These are phyloP conservation scores for Drosophila mayri DNA, from an alignment of 1,140 invertebrate species.

Conservation along the genomic window DNA sequence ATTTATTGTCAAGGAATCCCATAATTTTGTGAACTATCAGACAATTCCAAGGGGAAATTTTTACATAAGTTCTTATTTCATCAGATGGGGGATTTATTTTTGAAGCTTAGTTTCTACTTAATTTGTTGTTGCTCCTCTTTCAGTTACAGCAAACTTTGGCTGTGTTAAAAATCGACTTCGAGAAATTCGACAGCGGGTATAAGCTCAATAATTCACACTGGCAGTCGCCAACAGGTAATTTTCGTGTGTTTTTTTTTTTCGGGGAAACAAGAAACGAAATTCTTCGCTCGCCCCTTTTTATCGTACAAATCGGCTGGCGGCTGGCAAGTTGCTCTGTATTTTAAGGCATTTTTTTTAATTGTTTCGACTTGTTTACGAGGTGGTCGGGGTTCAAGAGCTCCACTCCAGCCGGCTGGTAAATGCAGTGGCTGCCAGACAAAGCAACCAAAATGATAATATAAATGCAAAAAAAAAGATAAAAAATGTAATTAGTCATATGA, in stretches of 20 bases:
- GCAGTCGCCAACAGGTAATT: constrained; percentile 43
- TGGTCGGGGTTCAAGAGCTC: constrained; percentile 38
- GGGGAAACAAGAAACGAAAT: constrained; percentile 27
- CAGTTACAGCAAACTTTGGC: not conserved
- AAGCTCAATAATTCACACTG: constrained; percentile 31
- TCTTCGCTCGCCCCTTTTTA: constrained; percentile 39
- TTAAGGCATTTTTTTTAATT: constrained; percentile 48
- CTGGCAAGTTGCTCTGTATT: constrained; percentile 38
- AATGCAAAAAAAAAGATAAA: constrained; percentile 6
- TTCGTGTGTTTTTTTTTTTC: constrained; percentile 27
- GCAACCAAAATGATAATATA: not conserved
- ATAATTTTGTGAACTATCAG: not conserved
- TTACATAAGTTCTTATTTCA: not conserved
- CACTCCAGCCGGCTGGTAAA: constrained; percentile 34
- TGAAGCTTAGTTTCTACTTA: not conserved
- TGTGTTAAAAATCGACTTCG: not conserved
- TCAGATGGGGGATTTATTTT: no score
- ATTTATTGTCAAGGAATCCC: not conserved
- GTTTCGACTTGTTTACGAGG: constrained; percentile 41
- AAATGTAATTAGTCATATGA: constrained; percentile 43
- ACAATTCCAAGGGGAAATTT: not conserved
- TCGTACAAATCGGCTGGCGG: constrained; percentile 43
- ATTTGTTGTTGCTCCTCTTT: no score
- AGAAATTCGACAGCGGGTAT: constrained; percentile 5
- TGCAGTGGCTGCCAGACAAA: constrained; percentile 29